Evolutionary conservation across 1,140 invertebrate species (phyloP), one percentile per base, ranked within the genome.

Genomic region (Andricus grossulariae): DNA sequence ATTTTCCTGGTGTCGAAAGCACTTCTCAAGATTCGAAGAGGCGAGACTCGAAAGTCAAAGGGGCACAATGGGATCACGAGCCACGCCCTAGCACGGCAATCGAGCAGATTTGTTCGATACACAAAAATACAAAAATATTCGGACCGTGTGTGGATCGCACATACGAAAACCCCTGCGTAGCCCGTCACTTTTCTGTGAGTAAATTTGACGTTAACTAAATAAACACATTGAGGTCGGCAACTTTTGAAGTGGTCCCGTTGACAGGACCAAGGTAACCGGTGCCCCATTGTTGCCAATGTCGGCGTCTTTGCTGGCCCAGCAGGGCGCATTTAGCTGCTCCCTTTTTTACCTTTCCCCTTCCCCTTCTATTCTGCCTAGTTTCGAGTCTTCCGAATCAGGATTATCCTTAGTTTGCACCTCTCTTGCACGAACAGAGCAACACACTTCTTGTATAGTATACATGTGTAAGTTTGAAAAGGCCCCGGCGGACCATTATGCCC

Each of bases 121-220:
- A 77, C 82, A 85, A 81, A 83, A n/a, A 66, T 79, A 73, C 32
- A 72, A n/a, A 66, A 79, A 73, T 50, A 72, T 66, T 60, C 72
- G 80, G 81, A 82, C 75, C 75, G 73, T 72, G 77, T 70, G 70
- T 71, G 72, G 57, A 75, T 21, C 71, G 52, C 49, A 55, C 74
- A 78, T 78, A 76, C 50, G 54, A 51, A 72, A 77, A 54, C 74
- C 74, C 78, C 71, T 80, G 81, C 75, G 60, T 39, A 54, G 80
- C 78, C 78, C 73, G 39, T 52, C 50, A 66, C 76, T 55, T 81
- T 77, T 78, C 49, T 73, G 77, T 74, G 77, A 88, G 86, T 89
- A 91, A 91, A 91, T 91, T 90, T 91, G 89, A 91, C 89, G 87
- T 91, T 88, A 86, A 85, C 85, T 83, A 91, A 91, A 91, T 90